Base-by-base conservation (phyloP, 2,888 invertebrate species). In the Drosophila mimetica region DNA sequence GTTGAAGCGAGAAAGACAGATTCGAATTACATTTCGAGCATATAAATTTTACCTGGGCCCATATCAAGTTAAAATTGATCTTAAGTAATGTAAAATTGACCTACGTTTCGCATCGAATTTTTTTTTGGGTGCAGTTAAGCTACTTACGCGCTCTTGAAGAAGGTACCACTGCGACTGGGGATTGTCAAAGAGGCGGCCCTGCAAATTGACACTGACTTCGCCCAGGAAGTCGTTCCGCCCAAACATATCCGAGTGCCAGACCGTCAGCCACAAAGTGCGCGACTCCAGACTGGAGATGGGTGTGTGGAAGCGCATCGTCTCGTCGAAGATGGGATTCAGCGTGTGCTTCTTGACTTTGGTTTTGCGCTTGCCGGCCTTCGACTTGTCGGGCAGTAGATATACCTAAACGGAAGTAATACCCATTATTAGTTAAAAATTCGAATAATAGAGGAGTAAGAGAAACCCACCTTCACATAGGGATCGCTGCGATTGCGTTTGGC, bases 181-280 rank as follows among this genome's bases (percentile, higher is more conserved):
- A 93, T 98, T 97, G 92, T 97, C 97, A 92, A 98, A 98, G 79
- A 97, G 96, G 93, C 96, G 96, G 91, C 97, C 97, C 91, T 97
- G 97, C 91, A 99, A 94, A 91, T 97, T 95, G 92, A 99, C 95
- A 92, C 96, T 95, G 82, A 98, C 97, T 93, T 99, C 98, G 16
- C 99, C 99, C 16, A 99, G 94, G 93, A 99, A 99, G 92, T 98
- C 97, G 92, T 99, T 99, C 59, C 98, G 93, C 2, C 98, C 98
- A 93, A 99, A 98, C 95, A 97, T 97, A 92, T 98, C 98, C 77
- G 97, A 97, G 93, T 99, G 98, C 99, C 99, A 99, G 44, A 98
- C 98, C 69, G 97, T 97, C 76, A 99, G 93, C 98, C 98, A 98
- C 89, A 99, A 93, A 42, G 97, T 97, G 89, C 98, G 93, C 67